phyloP scores from a whole-genome alignment of 2,113 vertebrate genomes.

The Columbina picui region DNA sequence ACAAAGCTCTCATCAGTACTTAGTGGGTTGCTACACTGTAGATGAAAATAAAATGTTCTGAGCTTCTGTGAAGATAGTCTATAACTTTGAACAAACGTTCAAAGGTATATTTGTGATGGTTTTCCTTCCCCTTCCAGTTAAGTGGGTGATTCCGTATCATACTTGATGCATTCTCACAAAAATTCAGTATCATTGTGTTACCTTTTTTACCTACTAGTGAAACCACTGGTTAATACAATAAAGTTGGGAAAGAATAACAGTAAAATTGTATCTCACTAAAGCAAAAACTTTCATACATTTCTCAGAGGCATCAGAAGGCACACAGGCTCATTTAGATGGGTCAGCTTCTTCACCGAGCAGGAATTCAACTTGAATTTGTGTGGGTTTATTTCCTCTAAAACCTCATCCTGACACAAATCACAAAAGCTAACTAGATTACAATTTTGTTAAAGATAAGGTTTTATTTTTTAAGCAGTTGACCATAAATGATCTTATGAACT shows the following conservation, averaged over 20 bases:
- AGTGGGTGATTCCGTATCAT: background rate
- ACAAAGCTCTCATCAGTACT: background rate
- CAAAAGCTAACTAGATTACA: background rate
- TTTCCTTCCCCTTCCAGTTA: background rate
- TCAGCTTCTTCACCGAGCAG: background rate
- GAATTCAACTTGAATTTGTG: background rate
- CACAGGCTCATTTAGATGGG: background rate
- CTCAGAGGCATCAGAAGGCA: background rate
- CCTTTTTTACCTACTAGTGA: background rate
- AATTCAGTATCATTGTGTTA: background rate
- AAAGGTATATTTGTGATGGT: background rate
- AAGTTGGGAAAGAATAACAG: background rate
- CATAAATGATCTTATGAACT: background rate
- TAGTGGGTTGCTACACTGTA: background rate
- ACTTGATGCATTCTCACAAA: background rate
- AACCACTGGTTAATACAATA: background rate
- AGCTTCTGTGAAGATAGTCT: background rate
- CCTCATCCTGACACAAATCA: background rate
- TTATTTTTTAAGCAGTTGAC: background rate
- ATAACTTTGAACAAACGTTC: background rate
- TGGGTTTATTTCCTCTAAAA: background rate
- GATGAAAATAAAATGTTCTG: background rate
- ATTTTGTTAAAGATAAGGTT: constrained; percentile 5
- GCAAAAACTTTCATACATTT: background rate
- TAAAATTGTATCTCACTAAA: background rate